Evolutionary conservation across 2,113 vertebrate species (phyloP), one percentile per base, ranked within the genome.

Genomic region (Pelmatolapia mariae): DNA sequence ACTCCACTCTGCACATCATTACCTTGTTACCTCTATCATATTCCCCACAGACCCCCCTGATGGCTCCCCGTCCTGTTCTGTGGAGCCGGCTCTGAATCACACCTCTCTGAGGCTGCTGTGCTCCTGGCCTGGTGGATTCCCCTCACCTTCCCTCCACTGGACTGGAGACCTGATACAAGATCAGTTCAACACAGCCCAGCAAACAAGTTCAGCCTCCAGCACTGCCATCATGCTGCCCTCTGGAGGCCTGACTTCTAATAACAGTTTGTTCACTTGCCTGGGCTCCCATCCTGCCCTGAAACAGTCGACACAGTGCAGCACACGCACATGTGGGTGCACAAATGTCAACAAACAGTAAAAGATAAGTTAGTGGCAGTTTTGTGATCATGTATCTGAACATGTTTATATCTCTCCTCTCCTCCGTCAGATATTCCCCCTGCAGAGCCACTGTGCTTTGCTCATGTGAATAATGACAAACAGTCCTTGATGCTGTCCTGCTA

Each of bases 101-200:
- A 94, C 57, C 81, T 96, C 96, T 10, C 95, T 97, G 94, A 92
- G 94, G 33, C 92, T 98, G 82, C 88, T 90, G 85, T 99, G 98
- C 88, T 92, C 92, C 57, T 99, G 98, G 98, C 80, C 85, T 0
- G 98, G 97, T 15, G 97, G 98, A 3, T 95, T 97, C 53, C 98
- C 98, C 4, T 56, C 92, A 3, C 97, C 97, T 7, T 94, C 84
- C 54, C 93, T 99, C 88, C 92, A 57, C 52, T 98, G 98, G 98
- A 95, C 94, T 13, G 95, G 96, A 33, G 92, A 95, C 36, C 81
- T 91, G 52, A 82, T 84, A 36, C 91, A 63, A 36, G 81, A 85
- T 2, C 79, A 76, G n/a, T n/a, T 3, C 3, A 68, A 81, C 47
- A 57, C 2, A 36, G 38, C 73, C n/a, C 85, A 89, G 33, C 80